Conservation (phyloP, 2,113 vertebrate genomes). For the Micronisus gabar region DNA sequence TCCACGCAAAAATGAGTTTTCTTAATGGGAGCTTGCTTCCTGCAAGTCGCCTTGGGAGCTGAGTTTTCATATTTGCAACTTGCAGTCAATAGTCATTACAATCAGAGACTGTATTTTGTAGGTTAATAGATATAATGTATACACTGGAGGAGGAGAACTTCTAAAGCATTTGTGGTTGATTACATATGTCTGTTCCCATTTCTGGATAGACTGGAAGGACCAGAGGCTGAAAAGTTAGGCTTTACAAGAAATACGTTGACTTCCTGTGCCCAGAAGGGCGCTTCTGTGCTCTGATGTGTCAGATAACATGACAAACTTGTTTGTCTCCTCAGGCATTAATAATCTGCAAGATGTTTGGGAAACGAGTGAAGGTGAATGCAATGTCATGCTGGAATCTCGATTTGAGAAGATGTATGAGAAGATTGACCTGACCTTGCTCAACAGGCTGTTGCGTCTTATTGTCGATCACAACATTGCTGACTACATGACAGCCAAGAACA, state of each 20-base stretch:
- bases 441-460: slow-evolving; percentile 95
- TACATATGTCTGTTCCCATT: neutral
- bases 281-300: neutral
- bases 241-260: accelerated
- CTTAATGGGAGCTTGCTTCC: accelerated
- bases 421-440: slow-evolving; percentile 96
- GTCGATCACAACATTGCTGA: slow-evolving; percentile 99
- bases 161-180: neutral
- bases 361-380: slow-evolving; percentile 95
- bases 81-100: neutral
- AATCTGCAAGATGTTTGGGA: slow-evolving; percentile 99
- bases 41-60: neutral
- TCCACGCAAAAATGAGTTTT: neutral
- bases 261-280: neutral
- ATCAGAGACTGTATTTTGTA: neutral
- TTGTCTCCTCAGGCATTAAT: slow-evolving; percentile 85
- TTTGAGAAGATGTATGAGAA: slow-evolving; percentile 99
- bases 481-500: slow-evolving; percentile 99
- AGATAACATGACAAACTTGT: neutral
- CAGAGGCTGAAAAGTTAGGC: neutral
- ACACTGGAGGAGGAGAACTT: neutral
- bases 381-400: slow-evolving; percentile 97
- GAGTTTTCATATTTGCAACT: neutral
- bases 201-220: neutral
- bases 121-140: neutral